Evolutionary conservation across 2,797 vertebrate species (phyloP).

Genomic region (Loris lydekkerianus): DNA sequence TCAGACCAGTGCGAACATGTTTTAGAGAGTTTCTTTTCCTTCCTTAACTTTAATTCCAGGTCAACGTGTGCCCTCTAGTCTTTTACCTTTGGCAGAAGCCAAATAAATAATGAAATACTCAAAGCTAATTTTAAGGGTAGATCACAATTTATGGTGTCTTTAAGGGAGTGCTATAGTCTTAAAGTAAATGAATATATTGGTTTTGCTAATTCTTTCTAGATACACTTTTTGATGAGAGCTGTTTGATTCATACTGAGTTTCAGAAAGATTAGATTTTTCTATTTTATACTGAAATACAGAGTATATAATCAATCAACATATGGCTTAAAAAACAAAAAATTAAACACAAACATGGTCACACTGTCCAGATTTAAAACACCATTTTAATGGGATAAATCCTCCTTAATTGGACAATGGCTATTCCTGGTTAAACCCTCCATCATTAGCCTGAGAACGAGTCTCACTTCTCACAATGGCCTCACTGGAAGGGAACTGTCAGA

Average conservation of each 20-base stretch:
- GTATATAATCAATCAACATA: slow-evolving; percentile 21
- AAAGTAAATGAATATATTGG: slow-evolving; percentile 13
- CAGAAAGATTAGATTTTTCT: slow-evolving; percentile 37
- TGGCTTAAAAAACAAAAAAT: slow-evolving; percentile 21
- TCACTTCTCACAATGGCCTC: not conserved
- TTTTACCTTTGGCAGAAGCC: slow-evolving; percentile 59
- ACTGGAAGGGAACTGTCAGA: not conserved
- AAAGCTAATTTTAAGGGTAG: slow-evolving; percentile 36
- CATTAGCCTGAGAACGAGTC: not conserved
- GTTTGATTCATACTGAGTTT: slow-evolving; percentile 4
- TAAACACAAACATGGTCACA: not conserved
- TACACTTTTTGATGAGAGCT: not conserved
- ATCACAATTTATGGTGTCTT: not conserved
- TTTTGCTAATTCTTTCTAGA: slow-evolving; percentile 68
- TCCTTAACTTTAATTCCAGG: slow-evolving; percentile 6
- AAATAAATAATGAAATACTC: slow-evolving; percentile 49
- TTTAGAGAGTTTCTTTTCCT: not conserved
- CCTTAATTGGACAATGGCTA: not conserved
- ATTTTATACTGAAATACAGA: not conserved
- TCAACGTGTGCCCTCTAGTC: slow-evolving; percentile 2
- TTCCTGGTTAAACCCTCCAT: not conserved
- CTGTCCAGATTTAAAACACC: not conserved
- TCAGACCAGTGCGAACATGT: slow-evolving; percentile 25
- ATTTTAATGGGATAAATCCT: slow-evolving; percentile 14
- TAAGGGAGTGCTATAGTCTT: slow-evolving; percentile 29